Evolutionary conservation across 92 coral and sea anemone species (phyloP), one percentile per base, ranked within the genome.

Genomic region (Parazoanthus darwini): DNA sequence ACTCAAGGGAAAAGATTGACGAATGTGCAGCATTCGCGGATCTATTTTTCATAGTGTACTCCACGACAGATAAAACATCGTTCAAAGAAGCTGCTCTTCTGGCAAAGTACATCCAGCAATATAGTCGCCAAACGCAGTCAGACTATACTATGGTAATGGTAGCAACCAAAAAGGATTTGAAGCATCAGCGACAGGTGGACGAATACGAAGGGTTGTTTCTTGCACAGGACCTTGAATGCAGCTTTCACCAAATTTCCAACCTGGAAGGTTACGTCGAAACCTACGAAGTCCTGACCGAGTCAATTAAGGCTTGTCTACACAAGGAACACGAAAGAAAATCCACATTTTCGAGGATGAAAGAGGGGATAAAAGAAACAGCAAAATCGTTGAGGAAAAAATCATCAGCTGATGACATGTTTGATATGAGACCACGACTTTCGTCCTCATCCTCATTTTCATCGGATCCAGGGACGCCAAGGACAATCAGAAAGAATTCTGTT

Each of bases 21-120:
- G 91, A 88, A 59, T 95, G 94, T 80, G 90, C 96, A 43, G 91
- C 91, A 66, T 92, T 95, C 73, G 98, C 95, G n/a, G 98, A 96
- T 80, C 88, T 96, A 86, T 96, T 95, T 79, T 95, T 96, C 92
- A 95, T 96, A 86, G 91, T 96, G 56, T 96, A 95, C 77, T 96
- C 98, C 22, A 91, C 96, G 79, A 96, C 98, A 10, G 98, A 96
- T 54, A 93, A 96, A n/a, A 91, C 96, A 15, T 96, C 98, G 0
- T 96, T 96, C 79, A 91, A 89, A 80, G 98, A 96, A 56, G 95
- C 98, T 6, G 91, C 95, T 14, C 95, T 95, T 18, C 84, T 96
- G 56, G 96, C 94, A 18, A 94, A 93, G 58, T 94, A 95, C 91
- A 94, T 96, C 33, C 92, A 90, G 75, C 96, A 93, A 58, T 92